Base-by-base conservation (phyloP, 1,140 invertebrate genomes). In the Drosophila repleta region DNA sequence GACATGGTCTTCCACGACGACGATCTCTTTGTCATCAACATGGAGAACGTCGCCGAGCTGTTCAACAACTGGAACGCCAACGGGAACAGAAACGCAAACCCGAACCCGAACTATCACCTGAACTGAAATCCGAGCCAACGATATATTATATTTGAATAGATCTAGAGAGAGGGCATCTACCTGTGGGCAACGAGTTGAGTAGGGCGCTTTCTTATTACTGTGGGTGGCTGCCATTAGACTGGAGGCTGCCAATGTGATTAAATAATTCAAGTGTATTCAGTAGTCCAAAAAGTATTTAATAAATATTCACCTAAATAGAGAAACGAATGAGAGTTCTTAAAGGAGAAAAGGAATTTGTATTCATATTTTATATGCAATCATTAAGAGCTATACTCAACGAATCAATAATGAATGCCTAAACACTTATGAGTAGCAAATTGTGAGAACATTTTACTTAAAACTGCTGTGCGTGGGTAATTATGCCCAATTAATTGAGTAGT, bases 1-100 rank as follows among this genome's bases (percentile, higher is more conserved):
- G 57, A 61, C 5, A 15, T 29, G 21, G 1, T n/a, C 4, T 62
- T 46, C 29, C 5, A 49, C 11, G 52, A 64, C n/a, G 55, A 65
- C 15, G 49, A 37, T 43, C 13, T 52, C 11, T 49, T 49, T 1
- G 11, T 18, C 35, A 18, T 43, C 1, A 63, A 63, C 13, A 21
- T 43, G 6, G 37, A 45, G 10, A 21, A 43, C 37, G 24, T 18
- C 24, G 8, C 41, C 29, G 18, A 39, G 48, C 4, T 18, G 5
- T 26, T 26, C 6, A 46, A 46, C 8, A 56, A 56, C 52, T 39
- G 52, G 29, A 37, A 37, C 10, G 52, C 17, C 1, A 55, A 35
- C 5, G 17, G 11, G 11, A 20, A 55, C 17, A 1, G 17, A 17
- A 13, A 52, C 3, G 15, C 10, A 4, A 32, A 51, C 11, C n/a